These are phyloP conservation scores for Anagrus nilaparvatae DNA, from an alignment of 1,140 invertebrate genomes.

Conservation along the genomic window DNA sequence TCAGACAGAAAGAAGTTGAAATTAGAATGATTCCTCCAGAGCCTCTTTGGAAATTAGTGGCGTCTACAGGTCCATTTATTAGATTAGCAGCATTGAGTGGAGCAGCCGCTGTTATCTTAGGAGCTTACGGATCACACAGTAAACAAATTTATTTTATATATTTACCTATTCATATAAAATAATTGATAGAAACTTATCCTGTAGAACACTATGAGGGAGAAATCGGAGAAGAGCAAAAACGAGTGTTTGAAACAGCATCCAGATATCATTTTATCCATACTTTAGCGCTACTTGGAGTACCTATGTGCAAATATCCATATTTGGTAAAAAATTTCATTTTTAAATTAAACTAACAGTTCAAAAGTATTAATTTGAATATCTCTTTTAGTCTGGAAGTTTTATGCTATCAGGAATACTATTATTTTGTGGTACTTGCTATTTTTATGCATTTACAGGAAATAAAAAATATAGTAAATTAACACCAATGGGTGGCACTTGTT, in stretches of 20 bases:
- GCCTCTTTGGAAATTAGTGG: slow-evolving; percentile 50
- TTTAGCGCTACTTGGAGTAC: slow-evolving; percentile 67
- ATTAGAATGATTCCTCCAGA: slow-evolving; percentile 26
- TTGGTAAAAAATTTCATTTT: slow-evolving; percentile 51
- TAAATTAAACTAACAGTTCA: slow-evolving; percentile 8
- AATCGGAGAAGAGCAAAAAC: slow-evolving; percentile 52
- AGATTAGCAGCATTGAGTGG: slow-evolving; percentile 69
- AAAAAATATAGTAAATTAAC: slow-evolving; percentile 60
- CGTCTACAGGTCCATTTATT: slow-evolving; percentile 52
- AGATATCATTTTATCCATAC: slow-evolving; percentile 84
- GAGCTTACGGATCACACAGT: slow-evolving; percentile 85
- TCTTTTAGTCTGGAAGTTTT: slow-evolving; percentile 67
- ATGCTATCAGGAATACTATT: slow-evolving; percentile 67
- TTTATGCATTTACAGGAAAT: slow-evolving; percentile 73
- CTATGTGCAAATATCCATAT: slow-evolving; percentile 57
- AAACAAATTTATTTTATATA: slow-evolving; percentile 17
- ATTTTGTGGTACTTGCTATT: slow-evolving; percentile 87
- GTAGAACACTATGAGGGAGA: slow-evolving; percentile 47
- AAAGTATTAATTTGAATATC: slow-evolving; percentile 7
- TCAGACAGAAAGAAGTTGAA: background rate
- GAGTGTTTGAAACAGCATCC: slow-evolving; percentile 79
- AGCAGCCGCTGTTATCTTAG: slow-evolving; percentile 72
- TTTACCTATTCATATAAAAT: slow-evolving; percentile 2
- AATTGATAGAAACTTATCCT: slow-evolving; percentile 31
- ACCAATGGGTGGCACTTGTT: slow-evolving; percentile 74